Percentiles rank a stretch among this genome's conserved stretches.
Evolutionary conservation across 2,888 invertebrate species (phyloP).

Genomic region (Caenorhabditis uteleia): DNA sequence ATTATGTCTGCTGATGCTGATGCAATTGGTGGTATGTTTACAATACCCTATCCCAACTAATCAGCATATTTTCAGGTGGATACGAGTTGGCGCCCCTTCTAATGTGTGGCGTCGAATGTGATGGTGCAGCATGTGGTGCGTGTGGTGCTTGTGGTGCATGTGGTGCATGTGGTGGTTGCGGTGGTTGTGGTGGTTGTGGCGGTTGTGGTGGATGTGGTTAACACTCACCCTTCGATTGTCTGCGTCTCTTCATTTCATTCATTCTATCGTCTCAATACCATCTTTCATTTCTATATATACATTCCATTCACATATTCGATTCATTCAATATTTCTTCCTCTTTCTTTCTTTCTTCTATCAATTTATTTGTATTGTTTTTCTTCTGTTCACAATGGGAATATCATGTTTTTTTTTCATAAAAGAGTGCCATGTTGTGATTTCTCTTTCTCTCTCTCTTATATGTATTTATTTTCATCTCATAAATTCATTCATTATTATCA

Average conservation of each 20-base stretch:
- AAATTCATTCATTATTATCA: too few species aligned
- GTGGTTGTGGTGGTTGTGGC: slow-evolving; percentile 65
- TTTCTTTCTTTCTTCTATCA: background rate
- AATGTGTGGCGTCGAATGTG: slow-evolving; percentile 55
- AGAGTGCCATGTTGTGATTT: too few species aligned
- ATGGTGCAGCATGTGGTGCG: slow-evolving; percentile 51
- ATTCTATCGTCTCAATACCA: background rate
- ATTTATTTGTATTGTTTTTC: background rate
- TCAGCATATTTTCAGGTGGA: slow-evolving; percentile 23
- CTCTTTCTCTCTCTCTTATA: too few species aligned
- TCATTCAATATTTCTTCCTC: background rate
- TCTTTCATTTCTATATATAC: background rate
- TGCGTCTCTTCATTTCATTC: background rate
- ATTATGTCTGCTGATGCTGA: slow-evolving; percentile 17
- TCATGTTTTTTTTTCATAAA: too few species aligned
- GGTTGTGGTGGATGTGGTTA: slow-evolving; percentile 42
- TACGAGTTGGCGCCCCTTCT: slow-evolving; percentile 50
- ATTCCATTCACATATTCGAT: too few species aligned
- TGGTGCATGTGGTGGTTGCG: slow-evolving; percentile 61
- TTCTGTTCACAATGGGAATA: too few species aligned
- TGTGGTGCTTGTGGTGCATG: slow-evolving; percentile 53
- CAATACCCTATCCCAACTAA: background rate
- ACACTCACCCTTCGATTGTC: too few species aligned
- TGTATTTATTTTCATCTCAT: too few species aligned
- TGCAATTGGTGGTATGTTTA: background rate